A percentile compares a stretch with the other conserved stretches of the same genome.
Evolutionary conservation across 1,140 invertebrate species (phyloP).

Genomic region (Caenorhabditis tropicalis): DNA sequence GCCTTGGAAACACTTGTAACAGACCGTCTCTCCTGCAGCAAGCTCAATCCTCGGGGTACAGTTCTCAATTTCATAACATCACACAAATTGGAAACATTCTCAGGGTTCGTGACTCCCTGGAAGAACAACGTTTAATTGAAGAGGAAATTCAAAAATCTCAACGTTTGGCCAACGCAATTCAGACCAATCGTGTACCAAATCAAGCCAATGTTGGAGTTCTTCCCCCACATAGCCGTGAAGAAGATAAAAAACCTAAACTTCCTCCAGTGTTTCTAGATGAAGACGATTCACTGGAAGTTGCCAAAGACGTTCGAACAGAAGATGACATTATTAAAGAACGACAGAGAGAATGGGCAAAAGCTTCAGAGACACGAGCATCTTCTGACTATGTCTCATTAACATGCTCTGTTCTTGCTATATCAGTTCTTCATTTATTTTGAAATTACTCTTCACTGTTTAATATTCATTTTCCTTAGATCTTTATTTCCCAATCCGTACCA

Average conservation of each 20-base stretch:
- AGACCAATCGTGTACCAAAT: not conserved
- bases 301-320: not conserved
- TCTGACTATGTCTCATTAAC: not conserved
- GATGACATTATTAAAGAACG: not conserved
- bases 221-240: not conserved
- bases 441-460: not conserved
- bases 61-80: not conserved
- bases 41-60: slow-evolving; percentile 43
- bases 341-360: slow-evolving; percentile 10
- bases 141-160: slow-evolving; percentile 9
- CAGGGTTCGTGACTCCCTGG: slow-evolving; percentile 27
- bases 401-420: not conserved
- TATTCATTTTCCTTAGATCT: not conserved
- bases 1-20: slow-evolving; percentile 53
- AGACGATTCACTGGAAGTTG: slow-evolving; percentile 20
- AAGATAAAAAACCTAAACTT: not conserved
- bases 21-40: slow-evolving; percentile 39
- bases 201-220: slow-evolving; percentile 30
- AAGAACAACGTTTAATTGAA: slow-evolving; percentile 2
- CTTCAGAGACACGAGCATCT: not conserved
- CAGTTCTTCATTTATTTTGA: not conserved
- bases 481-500: slow-evolving; percentile 2
- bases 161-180: not conserved
- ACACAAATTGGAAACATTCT: not conserved
- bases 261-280: slow-evolving; percentile 12